A percentile compares a stretch with the other conserved stretches of the same genome.
These are phyloP conservation scores for Drosophila suboccidentalis DNA, from an alignment of 2,888 invertebrate genomes.

Conservation along the genomic window DNA sequence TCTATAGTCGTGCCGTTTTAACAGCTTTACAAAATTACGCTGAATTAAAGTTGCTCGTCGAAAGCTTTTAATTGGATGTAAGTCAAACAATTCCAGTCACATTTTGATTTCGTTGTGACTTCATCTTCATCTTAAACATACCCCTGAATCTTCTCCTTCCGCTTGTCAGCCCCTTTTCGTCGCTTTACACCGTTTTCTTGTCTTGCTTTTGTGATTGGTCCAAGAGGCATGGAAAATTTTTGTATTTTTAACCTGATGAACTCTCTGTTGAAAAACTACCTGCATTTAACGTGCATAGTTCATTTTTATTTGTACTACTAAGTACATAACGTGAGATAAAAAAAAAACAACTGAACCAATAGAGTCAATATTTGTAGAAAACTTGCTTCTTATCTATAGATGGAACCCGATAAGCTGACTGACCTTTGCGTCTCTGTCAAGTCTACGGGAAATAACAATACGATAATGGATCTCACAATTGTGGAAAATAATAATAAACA, in stretches of 20 bases:
- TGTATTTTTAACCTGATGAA: constrained; percentile 13
- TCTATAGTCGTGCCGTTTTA: not conserved
- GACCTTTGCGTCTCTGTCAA: constrained; percentile 21
- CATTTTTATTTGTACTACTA: constrained; percentile 57
- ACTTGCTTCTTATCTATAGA: constrained; percentile 26
- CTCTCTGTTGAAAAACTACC: constrained; percentile 34
- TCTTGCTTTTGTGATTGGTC: constrained; percentile 1
- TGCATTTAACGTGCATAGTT: constrained; percentile 18
- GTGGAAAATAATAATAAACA: not conserved
- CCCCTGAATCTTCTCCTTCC: not conserved
- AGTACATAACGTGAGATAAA: constrained; percentile 33
- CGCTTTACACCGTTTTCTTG: constrained; percentile 3
- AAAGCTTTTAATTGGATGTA: constrained; percentile 47
- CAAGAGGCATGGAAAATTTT: constrained; percentile 56
- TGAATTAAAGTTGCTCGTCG: constrained; percentile 23
- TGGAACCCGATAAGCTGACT: constrained; percentile 25
- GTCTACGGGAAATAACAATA: not conserved
- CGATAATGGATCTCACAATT: not conserved
- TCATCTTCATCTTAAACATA: constrained; percentile 18
- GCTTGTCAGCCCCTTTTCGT: constrained; percentile 19
- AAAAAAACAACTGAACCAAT: constrained; percentile 13
- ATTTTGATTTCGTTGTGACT: constrained; percentile 29
- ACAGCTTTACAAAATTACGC: constrained; percentile 10
- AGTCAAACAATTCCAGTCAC: constrained; percentile 36
- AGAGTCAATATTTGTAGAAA: constrained; percentile 44